Evolutionary conservation across 2,888 invertebrate genomes (phyloP), one percentile per base, ranked within the genome.

Genomic region (Brachycybe producta): DNA sequence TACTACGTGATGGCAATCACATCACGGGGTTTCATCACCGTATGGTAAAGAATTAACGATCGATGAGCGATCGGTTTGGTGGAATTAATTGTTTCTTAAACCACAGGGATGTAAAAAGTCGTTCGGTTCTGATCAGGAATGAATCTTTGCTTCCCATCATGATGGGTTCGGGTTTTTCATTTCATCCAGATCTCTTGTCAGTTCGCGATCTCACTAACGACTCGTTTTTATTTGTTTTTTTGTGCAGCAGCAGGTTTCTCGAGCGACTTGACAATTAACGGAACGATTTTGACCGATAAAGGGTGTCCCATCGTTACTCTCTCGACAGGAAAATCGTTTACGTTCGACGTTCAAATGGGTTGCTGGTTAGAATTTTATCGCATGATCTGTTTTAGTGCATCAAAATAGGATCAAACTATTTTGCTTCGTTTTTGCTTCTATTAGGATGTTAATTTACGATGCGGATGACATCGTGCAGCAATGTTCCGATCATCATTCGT

Each of bases 301-400:
- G 85, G 85, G 24, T 76, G 80, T 62, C 90, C 91, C 0, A 74
- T 90, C 63, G 73, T 94, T 56, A 77, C 83, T n/a, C 74, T 92
- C 30, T 82, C 80, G 28, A 86, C 82, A 63, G 86, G 87, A 23
- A 80, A 82, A 64, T 83, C 87, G 2, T 92, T 83, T 62, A 80
- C 85, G 52, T 92, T 82, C 65, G 81, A 82, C 58, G 72, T 76
- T 57, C 79, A 82, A 61, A 72, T 92, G 61, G 76, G 76, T 60
- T 73, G 80, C 4, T 82, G 84, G 90, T 79, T 70, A 73, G 70
- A 30, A 13, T 30, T 13, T 13, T 11, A 30, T 26, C 13, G 40
- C 17, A 19, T 8, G 15, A 5, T 19, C 3, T 2, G 34, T 3
- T 32, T 38, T 15, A n/a, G 3, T 32, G 19, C 2, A 3, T 3